Evolutionary conservation across 2,888 invertebrate genomes (phyloP), one percentile per base, ranked within the genome.

Genomic region (Epinotia demarniana): DNA sequence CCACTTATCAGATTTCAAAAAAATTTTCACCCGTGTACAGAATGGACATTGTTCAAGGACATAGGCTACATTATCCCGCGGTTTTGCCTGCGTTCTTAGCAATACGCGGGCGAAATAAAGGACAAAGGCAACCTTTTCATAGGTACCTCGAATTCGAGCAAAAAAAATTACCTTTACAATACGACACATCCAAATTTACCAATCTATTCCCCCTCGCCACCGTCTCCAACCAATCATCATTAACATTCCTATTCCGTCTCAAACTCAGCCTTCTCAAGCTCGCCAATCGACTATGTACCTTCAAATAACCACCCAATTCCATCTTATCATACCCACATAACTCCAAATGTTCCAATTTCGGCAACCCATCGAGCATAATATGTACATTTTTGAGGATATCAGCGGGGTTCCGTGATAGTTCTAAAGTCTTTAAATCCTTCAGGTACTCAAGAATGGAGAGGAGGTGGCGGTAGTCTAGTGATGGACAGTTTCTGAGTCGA

Each of bases 121-220:
- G 33, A 2, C 33, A 33, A 27, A 27, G 4, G 27, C 4, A 4
- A 33, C 4, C 33, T 4, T 33, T 33, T 33, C 33, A 33, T 33
- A n/a, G n/a, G n/a, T n/a, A 33, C 33, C 2, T 5, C 4, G 33
- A 33, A 39, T 39, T 39, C 39, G 0, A 39, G 2, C 6, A 2
- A 13, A 4, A 43, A 5, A 46, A 46, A 18, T 49, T 55, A 67
- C 67, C 67, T 57, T 67, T 57, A 57, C 67, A 67, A 57, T 67
- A 67, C 18, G 67, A 67, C 33, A 67, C 67, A 39, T 67, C 67
- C 16, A 67, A 67, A 2, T 33, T n/a, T 3, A 57, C 3, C 4
- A 67, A 13, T 5, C 33, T 39, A 2, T 19, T 19, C 3, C 67
- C 55, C 6, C 18, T 16, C 2, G 55, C 67, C 13, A 67, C 18